These are phyloP conservation scores for Troides oblongomaculatus DNA, from an alignment of 2,888 invertebrate genomes.

Conservation along the genomic window DNA sequence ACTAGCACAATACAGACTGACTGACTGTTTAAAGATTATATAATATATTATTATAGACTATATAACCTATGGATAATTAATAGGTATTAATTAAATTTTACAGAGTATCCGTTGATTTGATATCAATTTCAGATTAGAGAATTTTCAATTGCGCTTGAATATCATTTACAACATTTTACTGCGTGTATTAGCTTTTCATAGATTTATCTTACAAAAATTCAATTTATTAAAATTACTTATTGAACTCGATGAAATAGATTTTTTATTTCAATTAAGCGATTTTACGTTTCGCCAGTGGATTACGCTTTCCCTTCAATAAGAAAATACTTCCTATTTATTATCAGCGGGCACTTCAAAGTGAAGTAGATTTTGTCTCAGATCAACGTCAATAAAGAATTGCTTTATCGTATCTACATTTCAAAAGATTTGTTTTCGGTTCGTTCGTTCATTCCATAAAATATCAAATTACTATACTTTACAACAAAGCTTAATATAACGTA, in stretches of 20 bases:
- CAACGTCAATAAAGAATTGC: slow-evolving; percentile 42
- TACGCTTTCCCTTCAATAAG: slow-evolving; percentile 31
- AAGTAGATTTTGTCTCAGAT: slow-evolving; percentile 38
- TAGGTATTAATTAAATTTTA: too few species aligned
- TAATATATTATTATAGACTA: too few species aligned
- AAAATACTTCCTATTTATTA: slow-evolving; percentile 41
- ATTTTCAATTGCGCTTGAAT: too few species aligned
- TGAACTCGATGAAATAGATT: background rate
- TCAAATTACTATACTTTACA: background rate
- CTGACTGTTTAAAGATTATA: too few species aligned
- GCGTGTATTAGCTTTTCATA: background rate
- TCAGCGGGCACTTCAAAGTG: slow-evolving; percentile 34
- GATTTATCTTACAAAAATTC: background rate
- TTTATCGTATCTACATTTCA: slow-evolving; percentile 23
- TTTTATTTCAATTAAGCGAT: slow-evolving; percentile 14
- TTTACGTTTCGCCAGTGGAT: slow-evolving; percentile 27
- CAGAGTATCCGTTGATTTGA: too few species aligned
- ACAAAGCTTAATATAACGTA: background rate
- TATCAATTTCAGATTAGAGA: too few species aligned
- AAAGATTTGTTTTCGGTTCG: slow-evolving; percentile 10
- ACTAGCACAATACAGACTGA: too few species aligned
- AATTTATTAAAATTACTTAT: slow-evolving; percentile 5
- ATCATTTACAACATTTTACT: background rate
- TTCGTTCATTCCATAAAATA: slow-evolving; percentile 3
- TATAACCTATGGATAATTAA: too few species aligned